Evolutionary conservation across 2,113 vertebrate genomes (phyloP).

Genomic region (Platysternon megacephalum): DNA sequence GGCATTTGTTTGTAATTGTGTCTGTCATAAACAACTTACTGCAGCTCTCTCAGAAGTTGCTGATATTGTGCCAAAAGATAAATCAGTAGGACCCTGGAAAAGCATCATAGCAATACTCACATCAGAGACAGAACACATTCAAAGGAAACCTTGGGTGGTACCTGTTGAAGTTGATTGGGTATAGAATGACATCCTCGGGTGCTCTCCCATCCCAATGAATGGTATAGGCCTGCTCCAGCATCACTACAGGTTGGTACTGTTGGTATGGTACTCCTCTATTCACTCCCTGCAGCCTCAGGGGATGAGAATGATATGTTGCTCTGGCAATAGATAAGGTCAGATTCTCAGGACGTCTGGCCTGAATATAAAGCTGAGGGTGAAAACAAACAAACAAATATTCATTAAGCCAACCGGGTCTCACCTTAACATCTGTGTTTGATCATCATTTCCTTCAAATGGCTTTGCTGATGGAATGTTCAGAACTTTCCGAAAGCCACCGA

Average conservation of each 20-base stretch:
- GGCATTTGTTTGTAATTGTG: slow-evolving; percentile 1
- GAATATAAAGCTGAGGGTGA: slow-evolving; percentile 72
- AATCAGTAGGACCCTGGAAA: neutral
- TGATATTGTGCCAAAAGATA: neutral
- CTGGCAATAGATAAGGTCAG: slow-evolving; percentile 65
- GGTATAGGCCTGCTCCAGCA: slow-evolving; percentile 37
- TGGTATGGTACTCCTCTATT: slow-evolving; percentile 2
- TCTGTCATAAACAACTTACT: slow-evolving; percentile 3
- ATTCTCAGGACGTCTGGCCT: slow-evolving; percentile 72
- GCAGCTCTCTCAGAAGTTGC: neutral
- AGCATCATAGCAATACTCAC: neutral
- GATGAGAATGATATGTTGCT: slow-evolving; percentile 26
- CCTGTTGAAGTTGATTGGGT: slow-evolving; percentile 59
- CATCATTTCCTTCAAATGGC: neutral
- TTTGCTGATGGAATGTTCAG: slow-evolving; percentile 34
- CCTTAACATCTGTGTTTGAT: slow-evolving; percentile 58
- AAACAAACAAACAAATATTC: slow-evolving; percentile 49
- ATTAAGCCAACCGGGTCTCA: slow-evolving; percentile 5
- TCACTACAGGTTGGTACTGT: slow-evolving; percentile 47
- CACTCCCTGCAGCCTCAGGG: neutral
- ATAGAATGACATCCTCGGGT: slow-evolving; percentile 42
- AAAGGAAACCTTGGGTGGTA: neutral
- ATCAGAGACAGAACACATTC: neutral
- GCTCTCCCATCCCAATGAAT: slow-evolving; percentile 41
- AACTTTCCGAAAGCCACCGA: slow-evolving; percentile 54